These are phyloP conservation scores for Gnatocerus cornutus DNA, from an alignment of 2,888 invertebrate genomes.

Conservation along the genomic window DNA sequence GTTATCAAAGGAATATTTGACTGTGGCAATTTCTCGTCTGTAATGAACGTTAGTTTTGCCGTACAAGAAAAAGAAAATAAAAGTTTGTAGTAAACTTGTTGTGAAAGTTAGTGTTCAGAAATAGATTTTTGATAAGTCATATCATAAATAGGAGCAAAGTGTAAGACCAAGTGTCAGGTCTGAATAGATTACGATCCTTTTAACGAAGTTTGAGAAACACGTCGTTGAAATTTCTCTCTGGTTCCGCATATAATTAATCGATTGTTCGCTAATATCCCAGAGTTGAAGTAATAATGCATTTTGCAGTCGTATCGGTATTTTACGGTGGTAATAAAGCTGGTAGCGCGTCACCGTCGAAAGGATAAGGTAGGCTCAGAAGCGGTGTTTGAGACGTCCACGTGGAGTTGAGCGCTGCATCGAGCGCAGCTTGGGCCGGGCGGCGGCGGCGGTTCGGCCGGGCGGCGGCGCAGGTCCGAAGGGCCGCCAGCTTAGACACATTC, in stretches of 20 bases:
- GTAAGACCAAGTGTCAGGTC: constrained; percentile 20
- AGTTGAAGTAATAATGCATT: constrained; percentile 31
- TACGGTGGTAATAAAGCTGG: constrained; percentile 13
- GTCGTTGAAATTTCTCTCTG: constrained; percentile 26
- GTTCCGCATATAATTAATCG: constrained; percentile 47
- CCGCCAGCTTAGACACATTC: constrained; percentile 72
- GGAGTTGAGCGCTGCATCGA: constrained; percentile 66
- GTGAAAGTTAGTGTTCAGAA: neutral
- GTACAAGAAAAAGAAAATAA: constrained; percentile 5
- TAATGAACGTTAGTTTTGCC: constrained; percentile 3
- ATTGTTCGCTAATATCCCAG: constrained; percentile 36
- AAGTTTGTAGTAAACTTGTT: constrained; percentile 1
- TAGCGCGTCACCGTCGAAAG: neutral
- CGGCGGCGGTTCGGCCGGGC: constrained; percentile 61
- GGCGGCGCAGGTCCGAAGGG: constrained; percentile 64
- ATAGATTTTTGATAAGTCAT: constrained; percentile 13
- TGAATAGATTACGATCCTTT: constrained; percentile 38
- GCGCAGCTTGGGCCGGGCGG: constrained; percentile 65
- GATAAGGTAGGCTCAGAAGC: constrained; percentile 54
- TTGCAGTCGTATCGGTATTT: constrained; percentile 47
- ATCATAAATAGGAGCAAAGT: constrained; percentile 20
- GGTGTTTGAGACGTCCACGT: constrained; percentile 58
- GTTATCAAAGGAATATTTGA: constrained; percentile 1
- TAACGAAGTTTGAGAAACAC: constrained; percentile 39
- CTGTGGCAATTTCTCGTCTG: neutral